A percentile compares a stretch with the other conserved stretches of the same genome.
phyloP scores from a whole-genome alignment of 2,113 vertebrate species.

The Eira barbara region DNA sequence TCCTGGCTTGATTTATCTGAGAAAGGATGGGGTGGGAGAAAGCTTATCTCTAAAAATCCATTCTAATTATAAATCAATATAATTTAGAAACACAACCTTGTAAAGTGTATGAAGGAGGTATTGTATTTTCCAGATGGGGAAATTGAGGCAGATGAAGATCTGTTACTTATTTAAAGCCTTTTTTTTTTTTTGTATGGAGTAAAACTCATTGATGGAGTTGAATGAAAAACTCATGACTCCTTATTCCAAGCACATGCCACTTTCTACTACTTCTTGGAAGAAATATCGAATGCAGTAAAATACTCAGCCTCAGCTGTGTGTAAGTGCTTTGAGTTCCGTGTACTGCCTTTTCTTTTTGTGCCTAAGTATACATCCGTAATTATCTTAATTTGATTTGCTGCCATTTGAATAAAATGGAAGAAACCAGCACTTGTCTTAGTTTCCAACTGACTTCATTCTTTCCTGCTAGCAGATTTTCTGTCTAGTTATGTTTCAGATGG shows the following conservation, averaged over 20 bases:
- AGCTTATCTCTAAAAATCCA: neutral
- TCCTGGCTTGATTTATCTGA: neutral
- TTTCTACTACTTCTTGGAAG: neutral
- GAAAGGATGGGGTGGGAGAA: neutral
- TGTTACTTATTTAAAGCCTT: neutral
- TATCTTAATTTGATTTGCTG: conserved; percentile 53
- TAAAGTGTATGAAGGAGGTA: neutral
- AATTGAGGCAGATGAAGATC: neutral
- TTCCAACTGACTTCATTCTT: conserved; percentile 29
- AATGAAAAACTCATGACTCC: neutral
- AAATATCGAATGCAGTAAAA: neutral
- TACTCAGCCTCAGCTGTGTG: conserved; percentile 8
- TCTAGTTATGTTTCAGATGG: neutral
- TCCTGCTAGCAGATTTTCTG: conserved; percentile 3
- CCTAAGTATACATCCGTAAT: conserved; percentile 40
- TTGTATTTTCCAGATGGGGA: neutral
- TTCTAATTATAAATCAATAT: neutral
- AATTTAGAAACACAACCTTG: neutral
- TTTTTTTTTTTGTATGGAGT: neutral
- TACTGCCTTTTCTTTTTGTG: neutral
- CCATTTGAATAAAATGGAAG: conserved; percentile 38
- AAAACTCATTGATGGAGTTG: neutral
- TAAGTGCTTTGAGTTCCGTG: neutral
- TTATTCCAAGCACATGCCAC: neutral
- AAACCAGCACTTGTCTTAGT: neutral